Evolutionary conservation across 2,113 vertebrate genomes (phyloP), one percentile per base, ranked within the genome.

Genomic region (zebrafish (Danio rerio)): DNA sequence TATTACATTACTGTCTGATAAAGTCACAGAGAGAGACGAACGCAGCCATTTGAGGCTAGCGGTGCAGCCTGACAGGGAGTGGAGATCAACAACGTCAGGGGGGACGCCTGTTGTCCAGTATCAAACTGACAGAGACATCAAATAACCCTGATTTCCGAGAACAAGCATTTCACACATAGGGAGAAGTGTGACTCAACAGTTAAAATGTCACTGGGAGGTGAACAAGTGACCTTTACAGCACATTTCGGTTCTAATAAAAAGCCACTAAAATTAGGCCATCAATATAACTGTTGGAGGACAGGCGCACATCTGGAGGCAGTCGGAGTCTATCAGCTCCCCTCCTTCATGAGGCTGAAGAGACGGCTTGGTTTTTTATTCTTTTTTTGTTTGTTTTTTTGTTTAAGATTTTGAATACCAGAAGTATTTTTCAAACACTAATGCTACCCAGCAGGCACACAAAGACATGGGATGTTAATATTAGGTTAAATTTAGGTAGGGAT

Each of bases 71-170:
- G 56, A 63, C 56, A 80, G 78, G 56, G 79, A 78, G 15, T 61
- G 68, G 56, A 15, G 63, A 76, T 80, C 59, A 81, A 63, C 56
- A 78, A 40, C 45, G 45, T 82, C 18, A 4, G 42, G 47, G 16
- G 68, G 45, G 66, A 58, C 31, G 73, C 62, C 74, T 73, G 68
- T 78, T 52, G 75, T 49, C 49, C 58, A 15, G 43, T 43, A n/a
- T 75, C 72, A 74, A 69, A 84, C 42, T 49, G 18, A 84, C 71
- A 78, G 80, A 59, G 52, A 65, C 58, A 66, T 78, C 20, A 73
- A 85, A 82, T 50, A 49, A 59, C 47, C 55, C 52, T 78, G 80
- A 82, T 82, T 73, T 78, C 76, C 50, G 62, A 43, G 66, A 62
- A 71, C 56, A 79, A 69, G 63, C 63, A 72, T 49, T n/a, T 74